Evolutionary conservation across 2,888 invertebrate genomes (phyloP), one percentile per base, ranked within the genome.

Genomic region (Drosophila subsilvestris): DNA sequence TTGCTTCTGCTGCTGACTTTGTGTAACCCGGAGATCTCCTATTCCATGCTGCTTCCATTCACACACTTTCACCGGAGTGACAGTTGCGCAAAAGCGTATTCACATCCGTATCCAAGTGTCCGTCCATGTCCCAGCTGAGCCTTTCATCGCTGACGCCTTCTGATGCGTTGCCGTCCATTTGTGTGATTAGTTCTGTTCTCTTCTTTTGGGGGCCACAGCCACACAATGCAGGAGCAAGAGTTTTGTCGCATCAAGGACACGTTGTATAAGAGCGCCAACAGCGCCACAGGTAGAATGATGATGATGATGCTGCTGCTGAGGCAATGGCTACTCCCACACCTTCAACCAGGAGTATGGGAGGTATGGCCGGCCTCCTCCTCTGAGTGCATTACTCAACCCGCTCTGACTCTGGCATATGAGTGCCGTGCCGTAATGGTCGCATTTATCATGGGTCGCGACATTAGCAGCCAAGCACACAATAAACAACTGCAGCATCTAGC

Each of bases 361-460:
- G 22, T 47, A 27, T 18, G 47, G 50, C 62, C 74, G 63, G 59
- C 76, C 50, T 56, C 43, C 4, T 74, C 78, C 63, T 57, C 63
- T 57, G 68, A 75, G 61, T 74, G 49, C 80, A 86, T 86, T 83
- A 86, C 76, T 71, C 78, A 82, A 76, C 77, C 51, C 57, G 67
- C 78, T 71, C 75, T 69, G 74, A 65, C 78, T 63, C 12, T 55
- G 60, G 48, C 72, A 58, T 71, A 67, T 49, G 67, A 69, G 65
- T 44, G 54, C 63, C 58, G 65, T 44, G 53, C 63, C 58, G 60
- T 83, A 83, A 83, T 86, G 83, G 70, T 44, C 49, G 50, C 77
- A 83, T 83, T 73, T 80, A 86, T 83, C 86, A 86, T 73, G 59
- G 65, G 66, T 65, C 49, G 68, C 47, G 51, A 71, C 71, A 71